Conservation (phyloP, 1,140 invertebrate species). For the Drosophila nigrodunni region DNA sequence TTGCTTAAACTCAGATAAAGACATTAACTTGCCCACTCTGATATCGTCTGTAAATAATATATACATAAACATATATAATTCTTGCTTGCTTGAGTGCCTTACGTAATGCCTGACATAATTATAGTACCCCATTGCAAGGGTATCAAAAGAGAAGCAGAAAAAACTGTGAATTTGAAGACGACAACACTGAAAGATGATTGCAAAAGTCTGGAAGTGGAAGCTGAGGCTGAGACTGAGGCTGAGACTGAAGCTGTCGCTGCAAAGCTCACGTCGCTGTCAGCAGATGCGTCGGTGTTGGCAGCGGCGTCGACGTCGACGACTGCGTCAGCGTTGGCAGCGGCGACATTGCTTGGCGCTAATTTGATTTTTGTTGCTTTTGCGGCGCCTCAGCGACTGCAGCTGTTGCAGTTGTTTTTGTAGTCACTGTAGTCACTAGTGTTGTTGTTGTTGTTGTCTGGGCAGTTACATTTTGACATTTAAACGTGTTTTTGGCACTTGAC, state of each 20-base stretch:
- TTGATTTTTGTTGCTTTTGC: slow-evolving; percentile 73
- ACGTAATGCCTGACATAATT: slow-evolving; percentile 1
- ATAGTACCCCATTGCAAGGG: neutral
- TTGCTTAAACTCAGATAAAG: too few relatives aligned
- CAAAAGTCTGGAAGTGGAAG: slow-evolving; percentile 51
- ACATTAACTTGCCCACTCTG: too few relatives aligned
- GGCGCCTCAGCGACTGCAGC: slow-evolving; percentile 68
- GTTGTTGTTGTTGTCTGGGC: slow-evolving; percentile 33
- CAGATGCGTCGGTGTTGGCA: slow-evolving; percentile 3
- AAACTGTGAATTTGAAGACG: slow-evolving; percentile 50
- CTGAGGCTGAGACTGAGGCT: slow-evolving; percentile 1
- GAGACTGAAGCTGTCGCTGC: neutral
- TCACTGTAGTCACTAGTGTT: slow-evolving; percentile 3
- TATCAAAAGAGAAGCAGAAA: slow-evolving; percentile 25
- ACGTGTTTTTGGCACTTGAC: slow-evolving; percentile 79
- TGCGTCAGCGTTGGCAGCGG: slow-evolving; percentile 18
- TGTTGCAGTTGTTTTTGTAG: slow-evolving; percentile 42
- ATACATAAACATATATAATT: neutral
- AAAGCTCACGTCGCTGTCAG: neutral
- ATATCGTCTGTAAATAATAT: too few relatives aligned
- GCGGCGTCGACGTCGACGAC: neutral
- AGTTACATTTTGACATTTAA: slow-evolving; percentile 81
- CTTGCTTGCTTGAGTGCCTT: neutral
- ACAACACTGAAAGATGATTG: slow-evolving; percentile 59
- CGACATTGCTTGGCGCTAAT: slow-evolving; percentile 71